phyloP scores from a whole-genome alignment of 2,888 invertebrate genomes.

The Cotesia congregata region DNA sequence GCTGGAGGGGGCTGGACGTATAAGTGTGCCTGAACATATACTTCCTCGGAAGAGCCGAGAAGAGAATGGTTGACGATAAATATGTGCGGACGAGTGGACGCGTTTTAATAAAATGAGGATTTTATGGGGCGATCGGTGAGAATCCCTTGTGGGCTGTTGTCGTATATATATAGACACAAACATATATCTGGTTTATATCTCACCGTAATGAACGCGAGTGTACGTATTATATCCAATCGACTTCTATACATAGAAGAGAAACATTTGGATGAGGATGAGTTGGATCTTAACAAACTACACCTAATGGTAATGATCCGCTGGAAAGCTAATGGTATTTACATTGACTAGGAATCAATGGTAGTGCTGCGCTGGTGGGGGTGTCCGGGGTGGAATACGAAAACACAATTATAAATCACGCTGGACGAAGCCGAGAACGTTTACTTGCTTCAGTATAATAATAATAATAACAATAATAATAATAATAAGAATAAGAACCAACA shows the following conservation, averaged over 20 bases:
- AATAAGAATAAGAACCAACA: slow-evolving; percentile 24
- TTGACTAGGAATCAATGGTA: slow-evolving; percentile 58
- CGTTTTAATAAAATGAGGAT: slow-evolving; percentile 68
- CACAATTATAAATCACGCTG: slow-evolving; percentile 54
- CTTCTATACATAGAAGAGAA: slow-evolving; percentile 26
- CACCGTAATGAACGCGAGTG: slow-evolving; percentile 13
- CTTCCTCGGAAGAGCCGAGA: slow-evolving; percentile 57
- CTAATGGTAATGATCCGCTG: slow-evolving; percentile 55
- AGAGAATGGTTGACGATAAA: slow-evolving; percentile 65
- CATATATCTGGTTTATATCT: slow-evolving; percentile 13
- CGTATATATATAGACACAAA: slow-evolving; percentile 4
- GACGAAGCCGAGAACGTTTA: not conserved
- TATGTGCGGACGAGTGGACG: slow-evolving; percentile 57
- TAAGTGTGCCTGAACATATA: slow-evolving; percentile 64
- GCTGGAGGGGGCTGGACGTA: slow-evolving; percentile 51
- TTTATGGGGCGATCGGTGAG: slow-evolving; percentile 65
- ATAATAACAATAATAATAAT: too few species aligned
- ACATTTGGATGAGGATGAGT: slow-evolving; percentile 28
- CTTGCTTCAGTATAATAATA: too few species aligned
- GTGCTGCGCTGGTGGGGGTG: not conserved
- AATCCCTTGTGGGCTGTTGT: slow-evolving; percentile 43
- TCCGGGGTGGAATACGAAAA: slow-evolving; percentile 46
- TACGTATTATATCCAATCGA: not conserved
- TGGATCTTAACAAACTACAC: slow-evolving; percentile 19
- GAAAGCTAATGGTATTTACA: slow-evolving; percentile 55